Base-by-base conservation (phyloP, 2,888 invertebrate genomes). In the Aphidoletes aphidimyza region DNA sequence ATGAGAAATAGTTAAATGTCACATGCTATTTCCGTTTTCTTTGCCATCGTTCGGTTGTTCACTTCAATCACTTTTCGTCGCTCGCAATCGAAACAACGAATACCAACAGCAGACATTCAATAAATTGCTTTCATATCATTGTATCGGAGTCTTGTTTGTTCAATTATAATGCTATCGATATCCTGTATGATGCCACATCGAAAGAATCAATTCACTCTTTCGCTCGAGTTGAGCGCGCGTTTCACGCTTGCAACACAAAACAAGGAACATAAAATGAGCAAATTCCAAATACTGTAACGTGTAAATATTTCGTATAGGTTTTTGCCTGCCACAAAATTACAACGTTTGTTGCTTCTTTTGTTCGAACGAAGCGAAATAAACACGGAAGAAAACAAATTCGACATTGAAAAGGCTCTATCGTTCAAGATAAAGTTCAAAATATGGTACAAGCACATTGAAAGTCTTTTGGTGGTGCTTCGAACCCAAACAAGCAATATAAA, bases 121-220 rank as follows among this genome's bases (percentile, higher is more conserved):
- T 81, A 81, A 81, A 81, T 81, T 81, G 81, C 81, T 81, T 81
- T 81, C 37, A 81, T 37, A 37, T 81, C n/a, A 37, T 81, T 37
- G 69, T 69, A 69, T 69, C 14, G 69, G 69, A n/a, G 69, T 69
- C 69, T 30, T 69, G 69, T 69, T 69, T 69, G 69, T 17, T 69
- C 69, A 69, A 69, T 69, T 69, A 69, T 69, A 30, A 69, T 69
- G 36, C 37, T 37, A 81, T 81, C 81, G 81, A 81, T 37, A 81
- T 37, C 37, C 81, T n/a, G 81, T 69, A 69, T 69, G 30, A 69
- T 69, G 34, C 30, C 30, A 30, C 34, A n/a, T 14, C 34, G 69
- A 14, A 26, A 69, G 69, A 69, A 69, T 69, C 69, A 69, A 69
- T 69, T 69, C 69, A 14, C 14, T 30, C 1, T 14, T 42, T 42